Base-by-base conservation (phyloP, 92 coral and sea anemone genomes). In the Porites lobata region DNA sequence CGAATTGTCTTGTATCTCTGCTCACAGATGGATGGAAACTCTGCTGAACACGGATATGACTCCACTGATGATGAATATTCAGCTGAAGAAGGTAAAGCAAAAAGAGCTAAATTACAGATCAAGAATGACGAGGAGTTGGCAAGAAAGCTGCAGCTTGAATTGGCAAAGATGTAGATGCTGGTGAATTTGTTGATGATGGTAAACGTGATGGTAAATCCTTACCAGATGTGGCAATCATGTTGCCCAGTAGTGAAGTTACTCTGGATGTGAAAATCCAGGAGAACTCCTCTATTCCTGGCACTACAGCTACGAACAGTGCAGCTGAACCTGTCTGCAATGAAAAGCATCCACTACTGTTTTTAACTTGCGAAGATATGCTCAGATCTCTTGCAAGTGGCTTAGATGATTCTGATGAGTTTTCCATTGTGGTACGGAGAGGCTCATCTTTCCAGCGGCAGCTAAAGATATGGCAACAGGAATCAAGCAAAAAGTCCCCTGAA, bases 1-100 rank as follows among this genome's bases (percentile, higher is more conserved):
- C 54, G 81, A 69, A 88, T 94, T 53, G 91, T 78, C 12, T 83
- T 88, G 74, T 91, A 81, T 54, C 85, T 93, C 8, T 91, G 96
- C 77, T 79, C 87, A 57, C 51, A 38, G 9, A 76, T 75, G 32
- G 88, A 91, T 65, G 26, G 26, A 3, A 58, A 29, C 29, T 29
- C 15, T 29, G 80, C 22, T 81, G 88, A 84, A 80, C 32, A 52
- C 20, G 69, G 65, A 38, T 51, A 15, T n/a, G 76, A 78, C 21
- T 47, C 62, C 14, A 26, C 54, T 1, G 74, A 65, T 11, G 21
- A 20, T n/a, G n/a, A 7, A 15, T 11, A 50, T 19, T 65, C 84
- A 63, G 84, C 21, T 32, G 83, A 79, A 4, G 84, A 79, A 43
- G 9, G 7, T 65, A 20, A 19, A 7, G 17, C n/a, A 18, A n/a